Evolutionary conservation across 2,113 vertebrate species (phyloP).

Genomic region (Clarias gariepinus): DNA sequence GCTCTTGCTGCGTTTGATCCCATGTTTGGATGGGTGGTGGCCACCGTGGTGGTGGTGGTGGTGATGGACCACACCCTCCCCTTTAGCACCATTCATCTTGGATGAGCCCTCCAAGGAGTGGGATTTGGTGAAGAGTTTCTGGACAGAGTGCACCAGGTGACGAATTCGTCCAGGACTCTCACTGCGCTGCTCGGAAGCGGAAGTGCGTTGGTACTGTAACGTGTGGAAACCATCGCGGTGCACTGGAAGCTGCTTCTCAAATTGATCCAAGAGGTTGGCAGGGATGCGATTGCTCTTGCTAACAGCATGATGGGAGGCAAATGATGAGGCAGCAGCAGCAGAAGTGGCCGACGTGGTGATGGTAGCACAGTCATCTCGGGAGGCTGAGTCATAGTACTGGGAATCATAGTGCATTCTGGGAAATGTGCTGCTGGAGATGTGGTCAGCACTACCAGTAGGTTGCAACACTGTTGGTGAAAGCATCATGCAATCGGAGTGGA

Average conservation of each 20-base stretch:
- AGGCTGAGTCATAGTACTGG: constrained; percentile 83
- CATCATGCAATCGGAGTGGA: constrained; percentile 97
- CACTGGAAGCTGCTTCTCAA: constrained; percentile 94
- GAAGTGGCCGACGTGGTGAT: constrained; percentile 79
- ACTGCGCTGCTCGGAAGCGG: constrained; percentile 86
- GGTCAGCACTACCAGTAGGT: constrained; percentile 73
- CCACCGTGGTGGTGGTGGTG: constrained; percentile 83
- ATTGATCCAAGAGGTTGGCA: constrained; percentile 92
- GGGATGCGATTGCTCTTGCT: constrained; percentile 57
- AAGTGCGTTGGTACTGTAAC: constrained; percentile 93
- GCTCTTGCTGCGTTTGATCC: constrained; percentile 92
- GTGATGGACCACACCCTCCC: constrained; percentile 74
- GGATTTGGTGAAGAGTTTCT: constrained; percentile 99
- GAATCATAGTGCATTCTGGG: constrained; percentile 98
- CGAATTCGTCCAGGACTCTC: constrained; percentile 96
- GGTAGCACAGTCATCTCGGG: constrained; percentile 89
- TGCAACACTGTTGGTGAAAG: constrained; percentile 84
- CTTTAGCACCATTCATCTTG: constrained; percentile 91
- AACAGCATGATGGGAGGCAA: constrained; percentile 49
- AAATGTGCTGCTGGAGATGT: constrained; percentile 98
- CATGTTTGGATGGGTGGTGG: constrained; percentile 83
- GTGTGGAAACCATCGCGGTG: constrained; percentile 97
- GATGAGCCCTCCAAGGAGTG: constrained; percentile 96
- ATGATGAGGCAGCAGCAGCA: constrained; percentile 67
- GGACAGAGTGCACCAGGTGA: constrained; percentile 97